These are phyloP conservation scores for Scortum barcoo DNA, from an alignment of 2,113 vertebrate species.

Conservation along the genomic window DNA sequence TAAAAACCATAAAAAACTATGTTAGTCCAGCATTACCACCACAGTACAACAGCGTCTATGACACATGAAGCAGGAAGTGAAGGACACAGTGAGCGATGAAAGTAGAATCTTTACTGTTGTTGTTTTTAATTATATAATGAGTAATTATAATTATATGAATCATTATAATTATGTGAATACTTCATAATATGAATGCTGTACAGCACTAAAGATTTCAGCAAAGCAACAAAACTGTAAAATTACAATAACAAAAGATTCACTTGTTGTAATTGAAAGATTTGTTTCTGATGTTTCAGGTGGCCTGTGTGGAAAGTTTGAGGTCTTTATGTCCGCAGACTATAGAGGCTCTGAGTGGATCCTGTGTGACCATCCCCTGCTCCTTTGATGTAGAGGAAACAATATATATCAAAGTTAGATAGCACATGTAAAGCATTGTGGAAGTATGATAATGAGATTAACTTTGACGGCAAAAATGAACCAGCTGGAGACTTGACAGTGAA, in stretches of 20 bases:
- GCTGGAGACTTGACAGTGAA: no score
- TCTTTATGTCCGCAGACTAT: not conserved
- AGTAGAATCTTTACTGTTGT: no score
- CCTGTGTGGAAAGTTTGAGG: not conserved
- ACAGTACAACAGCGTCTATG: not conserved
- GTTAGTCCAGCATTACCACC: no score
- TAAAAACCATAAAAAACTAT: no score
- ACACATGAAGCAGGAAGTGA: no score
- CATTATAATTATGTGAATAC: no score
- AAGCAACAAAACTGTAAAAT: not conserved
- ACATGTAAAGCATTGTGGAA: slow-evolving; percentile 16
- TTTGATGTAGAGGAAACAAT: fast-evolving
- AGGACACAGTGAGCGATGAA: not conserved
- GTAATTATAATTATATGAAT: no score
- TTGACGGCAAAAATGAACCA: no score
- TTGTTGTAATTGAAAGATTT: not conserved
- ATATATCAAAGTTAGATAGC: not conserved
- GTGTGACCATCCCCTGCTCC: slow-evolving; percentile 59
- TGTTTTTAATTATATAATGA: no score
- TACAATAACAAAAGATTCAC: not conserved
- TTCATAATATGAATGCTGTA: no score
- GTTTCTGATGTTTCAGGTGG: slow-evolving; percentile 49
- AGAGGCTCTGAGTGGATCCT: slow-evolving; percentile 45
- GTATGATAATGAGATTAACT: no score
- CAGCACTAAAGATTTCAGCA: no score